Evolutionary conservation across 1,140 invertebrate species (phyloP).

Genomic region (Micrasema minimum): DNA sequence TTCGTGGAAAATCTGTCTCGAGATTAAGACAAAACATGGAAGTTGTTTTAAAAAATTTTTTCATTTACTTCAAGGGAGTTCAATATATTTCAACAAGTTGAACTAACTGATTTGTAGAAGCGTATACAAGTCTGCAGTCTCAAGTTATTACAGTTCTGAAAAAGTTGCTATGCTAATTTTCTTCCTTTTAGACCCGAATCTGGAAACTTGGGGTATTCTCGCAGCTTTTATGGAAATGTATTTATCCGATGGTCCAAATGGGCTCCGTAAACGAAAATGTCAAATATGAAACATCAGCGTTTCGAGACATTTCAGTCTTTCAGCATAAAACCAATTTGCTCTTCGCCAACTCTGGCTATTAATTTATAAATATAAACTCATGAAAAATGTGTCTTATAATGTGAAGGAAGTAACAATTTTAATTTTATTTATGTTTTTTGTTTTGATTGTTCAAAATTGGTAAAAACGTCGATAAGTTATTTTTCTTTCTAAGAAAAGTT

Average conservation of each 20-base stretch:
- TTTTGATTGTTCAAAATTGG: too few species aligned
- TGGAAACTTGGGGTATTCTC: slow-evolving; percentile 18
- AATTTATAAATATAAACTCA: too few species aligned
- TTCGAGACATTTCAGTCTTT: neutral
- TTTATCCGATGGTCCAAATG: slow-evolving; percentile 16
- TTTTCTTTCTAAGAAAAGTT: too few species aligned
- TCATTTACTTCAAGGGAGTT: slow-evolving; percentile 20
- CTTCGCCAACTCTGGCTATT: too few species aligned
- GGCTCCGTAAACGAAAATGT: slow-evolving; percentile 3
- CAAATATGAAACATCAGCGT: slow-evolving; percentile 13
- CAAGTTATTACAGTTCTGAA: slow-evolving; percentile 34
- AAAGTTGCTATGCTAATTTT: slow-evolving; percentile 37
- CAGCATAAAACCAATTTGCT: neutral
- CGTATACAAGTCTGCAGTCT: slow-evolving; percentile 4
- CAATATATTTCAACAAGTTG: slow-evolving; percentile 34
- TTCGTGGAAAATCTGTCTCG: neutral
- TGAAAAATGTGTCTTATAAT: too few species aligned
- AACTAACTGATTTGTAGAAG: slow-evolving; percentile 34
- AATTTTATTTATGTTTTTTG: too few species aligned
- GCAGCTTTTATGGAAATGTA: slow-evolving; percentile 24
- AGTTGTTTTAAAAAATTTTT: slow-evolving; percentile 33
- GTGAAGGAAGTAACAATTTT: too few species aligned
- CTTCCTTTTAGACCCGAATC: slow-evolving; percentile 11
- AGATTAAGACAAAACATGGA: slow-evolving; percentile 25
- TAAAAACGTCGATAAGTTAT: too few species aligned